These are phyloP conservation scores for Sussaba pulchella DNA, from an alignment of 2,888 invertebrate species.

Conservation along the genomic window DNA sequence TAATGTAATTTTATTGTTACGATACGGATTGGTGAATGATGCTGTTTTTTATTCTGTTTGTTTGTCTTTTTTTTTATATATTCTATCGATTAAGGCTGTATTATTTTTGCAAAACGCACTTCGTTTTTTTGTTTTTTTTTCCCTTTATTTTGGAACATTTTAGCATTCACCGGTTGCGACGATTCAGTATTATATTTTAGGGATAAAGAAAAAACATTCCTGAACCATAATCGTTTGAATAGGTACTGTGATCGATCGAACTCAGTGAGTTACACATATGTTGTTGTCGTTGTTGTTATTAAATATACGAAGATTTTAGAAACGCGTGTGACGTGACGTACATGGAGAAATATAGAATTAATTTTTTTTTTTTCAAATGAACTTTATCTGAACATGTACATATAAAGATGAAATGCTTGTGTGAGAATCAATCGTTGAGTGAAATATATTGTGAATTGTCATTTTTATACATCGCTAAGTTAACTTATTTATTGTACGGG, in stretches of 20 bases:
- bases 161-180: conserved; percentile 42
- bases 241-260: conserved; percentile 4
- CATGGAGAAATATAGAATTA: too few species aligned
- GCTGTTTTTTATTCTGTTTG: not conserved
- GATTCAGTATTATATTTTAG: conserved; percentile 64
- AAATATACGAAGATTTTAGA: too few species aligned
- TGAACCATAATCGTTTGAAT: conserved; percentile 12
- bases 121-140: conserved; percentile 6
- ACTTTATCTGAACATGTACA: not conserved
- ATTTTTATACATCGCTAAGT: too few species aligned
- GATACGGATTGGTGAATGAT: conserved; percentile 46
- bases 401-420: not conserved
- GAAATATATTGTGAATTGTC: not conserved
- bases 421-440: too few species aligned
- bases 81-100: too few species aligned
- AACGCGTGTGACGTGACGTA: too few species aligned
- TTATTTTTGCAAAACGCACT: not conserved
- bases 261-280: not conserved
- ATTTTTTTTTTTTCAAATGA: conserved; percentile 18
- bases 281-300: not conserved
- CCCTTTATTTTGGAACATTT: too few species aligned
- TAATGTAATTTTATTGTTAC: conserved; percentile 2
- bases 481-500: too few species aligned
- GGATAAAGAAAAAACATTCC: conserved; percentile 30
- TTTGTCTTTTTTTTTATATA: too few species aligned